These are phyloP conservation scores for Drosophila neonasuta DNA, from an alignment of 2,888 invertebrate genomes.

Conservation along the genomic window DNA sequence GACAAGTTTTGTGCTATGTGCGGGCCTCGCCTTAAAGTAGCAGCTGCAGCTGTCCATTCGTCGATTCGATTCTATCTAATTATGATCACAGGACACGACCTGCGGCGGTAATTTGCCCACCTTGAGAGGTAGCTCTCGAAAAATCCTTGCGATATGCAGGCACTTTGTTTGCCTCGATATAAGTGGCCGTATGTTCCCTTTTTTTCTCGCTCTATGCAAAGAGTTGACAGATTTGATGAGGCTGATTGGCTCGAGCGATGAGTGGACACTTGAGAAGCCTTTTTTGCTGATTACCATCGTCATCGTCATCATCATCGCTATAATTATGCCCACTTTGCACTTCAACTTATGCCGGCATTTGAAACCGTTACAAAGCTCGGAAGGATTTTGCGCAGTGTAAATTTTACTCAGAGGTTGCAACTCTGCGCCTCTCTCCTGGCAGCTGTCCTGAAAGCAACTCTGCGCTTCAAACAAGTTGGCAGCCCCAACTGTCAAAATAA, in stretches of 20 bases:
- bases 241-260: conserved; percentile 52
- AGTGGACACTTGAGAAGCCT: conserved; percentile 55
- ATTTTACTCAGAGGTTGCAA: conserved; percentile 38
- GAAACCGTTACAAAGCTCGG: conserved; percentile 39
- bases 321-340: conserved; percentile 9
- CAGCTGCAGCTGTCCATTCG: conserved; percentile 47
- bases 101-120: conserved; percentile 75
- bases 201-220: conserved; percentile 28
- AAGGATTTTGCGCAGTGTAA: conserved; percentile 49
- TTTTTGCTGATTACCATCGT: conserved; percentile 61
- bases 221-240: conserved; percentile 70
- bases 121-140: conserved; percentile 60
- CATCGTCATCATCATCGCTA: conserved; percentile 28
- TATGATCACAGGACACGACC: conserved; percentile 51
- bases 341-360: conserved; percentile 49
- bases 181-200: conserved; percentile 65
- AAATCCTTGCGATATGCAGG: conserved; percentile 54
- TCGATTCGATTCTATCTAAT: conserved; percentile 38
- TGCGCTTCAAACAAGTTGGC: conserved; percentile 59
- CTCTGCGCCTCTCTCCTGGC: conserved; percentile 49
- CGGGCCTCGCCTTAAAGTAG: conserved; percentile 41
- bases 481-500: conserved; percentile 54
- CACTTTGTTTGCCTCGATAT: conserved; percentile 51
- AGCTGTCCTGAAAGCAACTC: conserved; percentile 61
- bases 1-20: conserved; percentile 55